Conservation (phyloP, 2,113 vertebrate species). For the Spheniscus mendiculus region DNA sequence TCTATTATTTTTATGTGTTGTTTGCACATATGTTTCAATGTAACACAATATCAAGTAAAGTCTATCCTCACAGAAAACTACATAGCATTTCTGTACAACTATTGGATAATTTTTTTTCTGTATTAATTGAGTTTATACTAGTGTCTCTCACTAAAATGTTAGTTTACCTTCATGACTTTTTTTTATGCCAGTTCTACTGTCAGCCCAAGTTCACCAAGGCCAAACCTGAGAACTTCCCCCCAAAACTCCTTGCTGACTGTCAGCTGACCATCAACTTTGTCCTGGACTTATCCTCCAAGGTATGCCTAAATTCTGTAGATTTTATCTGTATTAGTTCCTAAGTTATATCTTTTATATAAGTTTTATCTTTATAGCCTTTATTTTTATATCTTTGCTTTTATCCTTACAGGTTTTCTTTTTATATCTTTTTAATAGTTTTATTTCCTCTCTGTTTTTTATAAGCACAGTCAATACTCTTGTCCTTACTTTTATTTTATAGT, state of each 20-base stretch:
- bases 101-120: background rate
- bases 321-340: background rate
- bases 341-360: background rate
- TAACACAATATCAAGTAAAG: background rate
- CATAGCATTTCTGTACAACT: background rate
- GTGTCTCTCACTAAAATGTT: background rate
- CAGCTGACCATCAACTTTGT: background rate
- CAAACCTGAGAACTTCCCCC: background rate
- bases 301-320: background rate
- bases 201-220: background rate
- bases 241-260: background rate
- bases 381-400: background rate
- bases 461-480: background rate
- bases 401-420: background rate
- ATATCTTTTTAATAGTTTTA: background rate
- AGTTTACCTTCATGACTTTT: background rate
- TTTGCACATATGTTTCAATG: background rate
- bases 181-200: background rate
- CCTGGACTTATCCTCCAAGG: background rate
- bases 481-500: background rate
- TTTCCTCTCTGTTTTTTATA: background rate
- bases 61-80: background rate
- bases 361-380: background rate
- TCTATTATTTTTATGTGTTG: background rate
- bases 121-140: background rate